A percentile compares a stretch with the other conserved stretches of the same genome.
Conservation (phyloP, 92 coral and sea anemone species). For the Virgularia gustaviana region DNA sequence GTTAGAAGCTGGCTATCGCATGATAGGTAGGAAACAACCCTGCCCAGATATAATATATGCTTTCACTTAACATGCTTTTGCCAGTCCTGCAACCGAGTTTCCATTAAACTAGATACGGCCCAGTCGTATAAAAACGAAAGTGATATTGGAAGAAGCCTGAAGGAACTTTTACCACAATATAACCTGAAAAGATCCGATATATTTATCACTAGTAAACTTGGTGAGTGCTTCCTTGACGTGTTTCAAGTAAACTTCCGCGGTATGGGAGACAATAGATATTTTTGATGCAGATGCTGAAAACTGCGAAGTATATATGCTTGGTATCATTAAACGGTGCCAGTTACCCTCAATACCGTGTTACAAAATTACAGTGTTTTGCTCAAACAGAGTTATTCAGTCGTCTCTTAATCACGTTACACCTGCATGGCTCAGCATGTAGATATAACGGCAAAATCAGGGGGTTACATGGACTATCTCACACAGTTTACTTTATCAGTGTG, state of each 20-base stretch:
- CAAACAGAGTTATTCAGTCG: too few species aligned
- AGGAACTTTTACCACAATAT: conserved; percentile 66
- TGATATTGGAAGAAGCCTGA: conserved; percentile 73
- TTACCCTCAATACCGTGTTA: too few species aligned
- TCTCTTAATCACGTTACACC: too few species aligned
- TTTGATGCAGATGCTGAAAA: too few species aligned
- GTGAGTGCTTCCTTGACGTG: conserved; percentile 42
- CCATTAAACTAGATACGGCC: conserved; percentile 68
- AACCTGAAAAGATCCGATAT: conserved; percentile 71
- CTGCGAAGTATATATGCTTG: too few species aligned
- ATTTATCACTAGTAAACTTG: conserved; percentile 88
- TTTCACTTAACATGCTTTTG: too few species aligned
- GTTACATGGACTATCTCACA: too few species aligned
- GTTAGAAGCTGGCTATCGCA: conserved; percentile 68
- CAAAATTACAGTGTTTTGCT: too few species aligned
- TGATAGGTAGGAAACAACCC: conserved; percentile 60
- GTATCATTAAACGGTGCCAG: too few species aligned
- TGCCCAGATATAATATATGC: neutral
- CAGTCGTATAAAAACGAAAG: conserved; percentile 74
- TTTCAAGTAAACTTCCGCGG: neutral
- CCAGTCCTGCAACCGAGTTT: neutral
- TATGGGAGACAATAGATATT: neutral
- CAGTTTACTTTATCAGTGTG: too few species aligned
- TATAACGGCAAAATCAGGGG: too few species aligned
- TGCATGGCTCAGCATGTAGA: too few species aligned